Base-by-base conservation (phyloP, 1,140 invertebrate species). In the Zaprionus inermis region DNA sequence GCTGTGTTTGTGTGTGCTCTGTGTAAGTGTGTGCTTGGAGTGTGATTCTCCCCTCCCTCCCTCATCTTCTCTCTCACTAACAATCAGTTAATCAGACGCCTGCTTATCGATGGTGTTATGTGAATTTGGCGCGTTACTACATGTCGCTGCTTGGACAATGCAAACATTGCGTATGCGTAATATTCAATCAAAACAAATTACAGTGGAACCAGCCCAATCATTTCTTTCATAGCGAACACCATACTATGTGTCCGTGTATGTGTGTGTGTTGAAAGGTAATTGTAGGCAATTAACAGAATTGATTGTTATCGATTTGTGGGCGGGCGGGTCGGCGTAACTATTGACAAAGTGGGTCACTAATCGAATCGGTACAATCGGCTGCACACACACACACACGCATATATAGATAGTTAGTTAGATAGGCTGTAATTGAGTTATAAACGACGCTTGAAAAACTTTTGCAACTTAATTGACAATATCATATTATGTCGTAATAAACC, bases 171-270 rank as follows among this genome's bases (percentile, higher is more conserved):
- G 83, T 89, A 88, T 88, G 77, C 71, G 79, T 89, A 76, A 80
- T 89, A 89, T 88, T 83, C 77, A 88, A 89, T 88, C 83, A 73
- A 49, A 46, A 36, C 57, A 79, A 86, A 86, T 88, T 83, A 86
- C 72, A 79, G 68, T 41, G 58, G 5, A 22, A 36, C 11, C 24
- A 28, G 44, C 60, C 28, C 18, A 16, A 28, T 30, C 36, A 55
- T 64, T 57, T 36, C 41, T 36, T 56, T 49, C 18, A 11, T 28
- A 28, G 12, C 18, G 7, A 41, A 2, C 38, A 41, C n/a, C 32
- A 7, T 1, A 1, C 32, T 7, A 9, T 32, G 7, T 32, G 7
- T 32, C 6, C 2, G 14, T 38, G 36, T 7, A 5, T 38, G 36
- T 38, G 10, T 38, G 34, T 69, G 58, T 34, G 59, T 54, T 63